Base-by-base conservation (phyloP, 2,888 invertebrate species). In the Theretra japonica region DNA sequence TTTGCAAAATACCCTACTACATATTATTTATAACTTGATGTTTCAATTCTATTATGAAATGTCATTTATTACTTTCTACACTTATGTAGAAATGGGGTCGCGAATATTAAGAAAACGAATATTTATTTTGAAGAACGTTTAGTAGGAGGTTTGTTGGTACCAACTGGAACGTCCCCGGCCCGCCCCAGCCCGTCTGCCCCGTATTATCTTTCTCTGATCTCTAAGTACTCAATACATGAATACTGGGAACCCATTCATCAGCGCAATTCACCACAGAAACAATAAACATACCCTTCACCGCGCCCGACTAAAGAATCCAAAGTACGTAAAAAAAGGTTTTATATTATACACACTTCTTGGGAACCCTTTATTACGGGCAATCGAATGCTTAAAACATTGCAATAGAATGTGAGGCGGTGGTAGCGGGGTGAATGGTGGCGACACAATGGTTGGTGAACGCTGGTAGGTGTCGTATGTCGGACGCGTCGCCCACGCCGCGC, bases 341-440 rank as follows among this genome's bases (percentile, higher is more conserved):
- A 86, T 86, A 88, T 89, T 90, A 86, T 90, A 86, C 83, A 84
- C 84, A 86, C 87, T 92, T 90, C 91, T 93, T 92, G 90, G 94
- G 91, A 92, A 93, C 92, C 92, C 90, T 93, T 94, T 92, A 90
- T 88, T 86, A 84, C 83, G 86, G 94, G 94, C 92, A 94, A 94
- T 94, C 94, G 94, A 94, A 94, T 92, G 88, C 90, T 91, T 93
- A 92, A 93, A 93, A 93, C 93, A 93, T 90, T 91, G 92, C 89
- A 90, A 93, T 92, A 88, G 90, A 92, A 93, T 91, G 90, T 87
- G 88, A 87, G 88, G 83, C 79, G 82, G 83, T 80, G 84, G 86
- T 79, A 83, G 86, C 86, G 65, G 84, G 87, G 88, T 86, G 89
- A 89, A 89, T 89, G 84, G 84, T 71, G 65, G 72, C 65, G 57